A percentile compares a stretch with the other conserved stretches of the same genome.
These are phyloP conservation scores for Ichneumoninae sp. DNA, from an alignment of 2,888 invertebrate genomes.

Conservation along the genomic window DNA sequence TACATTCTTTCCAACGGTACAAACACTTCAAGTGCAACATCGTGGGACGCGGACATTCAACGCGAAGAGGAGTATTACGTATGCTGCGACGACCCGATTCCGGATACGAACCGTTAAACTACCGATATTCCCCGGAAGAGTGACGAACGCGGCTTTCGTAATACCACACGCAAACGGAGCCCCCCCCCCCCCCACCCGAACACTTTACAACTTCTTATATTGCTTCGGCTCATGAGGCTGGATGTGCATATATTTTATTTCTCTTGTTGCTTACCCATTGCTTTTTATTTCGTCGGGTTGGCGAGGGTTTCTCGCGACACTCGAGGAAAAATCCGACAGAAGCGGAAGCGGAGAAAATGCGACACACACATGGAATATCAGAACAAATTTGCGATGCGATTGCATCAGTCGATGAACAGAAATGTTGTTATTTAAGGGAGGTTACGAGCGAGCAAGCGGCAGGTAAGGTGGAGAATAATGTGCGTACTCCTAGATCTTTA, in stretches of 20 bases:
- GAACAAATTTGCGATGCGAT: not conserved
- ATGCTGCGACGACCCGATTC: not conserved
- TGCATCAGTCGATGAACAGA: not conserved
- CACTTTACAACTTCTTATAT: conserved; percentile 38
- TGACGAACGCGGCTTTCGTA: conserved; percentile 12
- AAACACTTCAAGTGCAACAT: not conserved
- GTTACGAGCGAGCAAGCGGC: too few relatives aligned
- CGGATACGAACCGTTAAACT: conserved; percentile 28
- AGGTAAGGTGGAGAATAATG: too few relatives aligned
- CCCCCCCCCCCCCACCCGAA: not conserved
- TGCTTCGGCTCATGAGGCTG: not conserved
- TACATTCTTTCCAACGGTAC: conserved; percentile 1
- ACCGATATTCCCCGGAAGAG: conserved; percentile 17
- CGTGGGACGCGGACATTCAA: not conserved
- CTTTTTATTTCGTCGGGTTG: not conserved
- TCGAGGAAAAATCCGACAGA: too few relatives aligned
- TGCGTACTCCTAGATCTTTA: too few relatives aligned
- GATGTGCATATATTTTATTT: not conserved
- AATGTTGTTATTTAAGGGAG: too few relatives aligned
- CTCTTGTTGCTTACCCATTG: not conserved
- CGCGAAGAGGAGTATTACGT: not conserved
- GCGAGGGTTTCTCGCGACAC: not conserved
- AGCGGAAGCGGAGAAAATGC: not conserved
- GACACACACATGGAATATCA: not conserved
- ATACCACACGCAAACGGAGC: not conserved